phyloP scores from a whole-genome alignment of 2,113 vertebrate species.

The Labeo rohita region DNA sequence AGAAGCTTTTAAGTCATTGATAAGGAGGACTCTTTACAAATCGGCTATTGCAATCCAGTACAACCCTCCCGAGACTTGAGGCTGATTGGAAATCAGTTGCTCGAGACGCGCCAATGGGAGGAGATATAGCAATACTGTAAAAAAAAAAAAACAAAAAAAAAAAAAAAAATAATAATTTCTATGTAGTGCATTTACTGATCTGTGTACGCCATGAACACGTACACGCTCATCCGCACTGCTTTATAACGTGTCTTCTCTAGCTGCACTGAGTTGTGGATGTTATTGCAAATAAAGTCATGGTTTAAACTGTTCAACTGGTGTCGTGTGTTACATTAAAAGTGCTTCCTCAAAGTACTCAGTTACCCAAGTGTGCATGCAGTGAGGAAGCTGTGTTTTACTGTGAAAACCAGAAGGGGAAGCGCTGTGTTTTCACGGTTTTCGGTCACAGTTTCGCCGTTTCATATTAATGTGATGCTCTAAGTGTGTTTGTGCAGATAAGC shows the following conservation, averaged over 20 bases:
- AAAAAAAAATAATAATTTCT: conserved; percentile 49
- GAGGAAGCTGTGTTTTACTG: background rate
- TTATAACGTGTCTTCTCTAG: conserved; percentile 64
- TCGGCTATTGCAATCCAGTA: conserved; percentile 47
- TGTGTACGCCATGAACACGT: conserved; percentile 28
- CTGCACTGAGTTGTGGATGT: conserved; percentile 70
- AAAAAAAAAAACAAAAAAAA: conserved; percentile 58
- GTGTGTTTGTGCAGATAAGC: background rate
- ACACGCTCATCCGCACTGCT: conserved; percentile 63
- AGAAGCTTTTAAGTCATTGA: conserved; percentile 29
- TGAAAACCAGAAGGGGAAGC: conserved; percentile 3
- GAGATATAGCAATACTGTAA: conserved; percentile 78
- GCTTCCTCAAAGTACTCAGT: background rate
- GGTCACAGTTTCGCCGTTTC: background rate
- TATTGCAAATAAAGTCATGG: conserved; percentile 65
- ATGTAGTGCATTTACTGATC: conserved; percentile 62
- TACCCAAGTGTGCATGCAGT: background rate
- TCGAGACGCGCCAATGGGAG: conserved; percentile 49
- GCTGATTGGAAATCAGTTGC: conserved; percentile 42
- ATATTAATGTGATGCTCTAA: background rate
- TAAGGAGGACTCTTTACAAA: conserved; percentile 20
- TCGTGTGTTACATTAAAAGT: background rate
- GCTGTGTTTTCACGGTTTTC: background rate
- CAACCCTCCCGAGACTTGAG: conserved; percentile 42
- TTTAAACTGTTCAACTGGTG: background rate